These are phyloP conservation scores for Philonicus albiceps DNA, from an alignment of 2,888 invertebrate species.

Conservation along the genomic window DNA sequence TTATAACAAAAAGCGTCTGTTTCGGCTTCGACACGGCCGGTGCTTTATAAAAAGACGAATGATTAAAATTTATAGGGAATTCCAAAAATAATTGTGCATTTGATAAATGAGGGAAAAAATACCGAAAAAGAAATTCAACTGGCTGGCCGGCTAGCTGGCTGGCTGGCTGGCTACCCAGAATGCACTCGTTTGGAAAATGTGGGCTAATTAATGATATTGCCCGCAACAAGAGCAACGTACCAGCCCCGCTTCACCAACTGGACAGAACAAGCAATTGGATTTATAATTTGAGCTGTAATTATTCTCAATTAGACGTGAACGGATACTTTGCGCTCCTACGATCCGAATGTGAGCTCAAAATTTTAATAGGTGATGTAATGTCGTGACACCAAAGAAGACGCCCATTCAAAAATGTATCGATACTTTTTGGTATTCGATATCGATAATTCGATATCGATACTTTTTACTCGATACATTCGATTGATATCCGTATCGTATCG, in stretches of 20 bases:
- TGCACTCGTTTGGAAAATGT: not conserved
- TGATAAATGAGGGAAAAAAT: not conserved
- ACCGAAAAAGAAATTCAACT: not conserved
- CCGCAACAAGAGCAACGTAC: not conserved
- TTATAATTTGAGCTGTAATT: not conserved
- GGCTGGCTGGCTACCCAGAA: not conserved
- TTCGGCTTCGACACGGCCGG: not conserved
- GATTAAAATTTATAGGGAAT: not conserved
- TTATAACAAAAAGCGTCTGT: not conserved
- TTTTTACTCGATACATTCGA: no score
- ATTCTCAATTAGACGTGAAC: not conserved
- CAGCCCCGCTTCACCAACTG: not conserved
- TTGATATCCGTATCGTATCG: no score
- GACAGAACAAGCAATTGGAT: not conserved
- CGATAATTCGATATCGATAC: no score
- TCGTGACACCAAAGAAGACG: not conserved
- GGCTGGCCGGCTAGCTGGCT: no score
- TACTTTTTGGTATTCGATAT: no score
- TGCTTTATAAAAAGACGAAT: not conserved
- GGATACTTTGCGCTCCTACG: not conserved
- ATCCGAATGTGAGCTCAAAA: not conserved
- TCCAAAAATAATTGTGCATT: conserved; percentile 1
- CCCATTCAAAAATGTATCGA: not conserved
- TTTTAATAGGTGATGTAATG: not conserved
- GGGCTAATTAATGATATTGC: not conserved